Conservation (phyloP, 2,113 vertebrate genomes). For the Arothron firmamentum region DNA sequence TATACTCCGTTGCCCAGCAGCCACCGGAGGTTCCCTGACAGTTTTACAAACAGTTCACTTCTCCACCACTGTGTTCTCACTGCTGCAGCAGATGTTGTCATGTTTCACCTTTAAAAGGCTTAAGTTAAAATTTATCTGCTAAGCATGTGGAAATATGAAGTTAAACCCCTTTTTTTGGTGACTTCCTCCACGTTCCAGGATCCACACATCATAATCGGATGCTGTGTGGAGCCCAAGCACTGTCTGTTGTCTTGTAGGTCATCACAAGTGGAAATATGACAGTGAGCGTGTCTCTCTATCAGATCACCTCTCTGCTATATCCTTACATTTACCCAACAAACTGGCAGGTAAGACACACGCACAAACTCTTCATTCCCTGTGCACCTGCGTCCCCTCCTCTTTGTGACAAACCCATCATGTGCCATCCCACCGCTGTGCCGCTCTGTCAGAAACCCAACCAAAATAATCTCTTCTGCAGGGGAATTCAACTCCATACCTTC, state of each 20-base stretch:
- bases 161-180: too few relatives aligned
- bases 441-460: conserved; percentile 70
- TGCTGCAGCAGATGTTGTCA: too few relatives aligned
- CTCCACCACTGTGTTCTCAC: too few relatives aligned
- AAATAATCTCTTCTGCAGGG: conserved; percentile 75
- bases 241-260: conserved; percentile 23
- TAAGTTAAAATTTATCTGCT: too few relatives aligned
- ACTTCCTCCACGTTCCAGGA: too few relatives aligned
- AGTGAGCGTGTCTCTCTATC: conserved; percentile 19
- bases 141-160: too few relatives aligned
- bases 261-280: conserved; percentile 27
- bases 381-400: conserved; percentile 37
- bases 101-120: too few relatives aligned
- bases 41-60: too few relatives aligned
- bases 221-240: background rate
- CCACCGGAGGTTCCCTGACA: too few relatives aligned
- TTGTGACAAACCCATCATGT: conserved; percentile 67
- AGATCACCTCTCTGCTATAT: conserved; percentile 32
- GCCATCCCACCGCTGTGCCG: conserved; percentile 58
- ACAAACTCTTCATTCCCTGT: conserved; percentile 6
- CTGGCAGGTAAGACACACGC: conserved; percentile 30
- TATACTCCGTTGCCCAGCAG: too few relatives aligned
- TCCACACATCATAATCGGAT: conserved; percentile 1
- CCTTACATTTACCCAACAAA: conserved; percentile 30
- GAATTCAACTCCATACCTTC: conserved; percentile 78